These are phyloP conservation scores for Lordiphosa mommai DNA, from an alignment of 1,140 invertebrate genomes.

Conservation along the genomic window DNA sequence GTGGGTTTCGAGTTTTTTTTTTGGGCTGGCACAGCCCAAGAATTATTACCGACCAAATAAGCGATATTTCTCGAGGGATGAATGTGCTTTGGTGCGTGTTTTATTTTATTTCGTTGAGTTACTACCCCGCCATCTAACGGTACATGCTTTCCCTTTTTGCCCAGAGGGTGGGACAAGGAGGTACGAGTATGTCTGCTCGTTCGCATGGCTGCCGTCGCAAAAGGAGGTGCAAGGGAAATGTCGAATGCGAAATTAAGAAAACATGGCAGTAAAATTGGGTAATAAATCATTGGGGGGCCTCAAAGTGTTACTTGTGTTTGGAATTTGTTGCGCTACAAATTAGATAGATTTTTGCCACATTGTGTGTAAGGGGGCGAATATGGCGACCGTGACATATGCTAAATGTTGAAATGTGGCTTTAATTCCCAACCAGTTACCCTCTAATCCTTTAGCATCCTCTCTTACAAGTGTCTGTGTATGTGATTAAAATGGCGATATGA, in stretches of 20 bases:
- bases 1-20: slow-evolving; percentile 18
- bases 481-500: slow-evolving; percentile 76
- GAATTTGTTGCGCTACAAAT: slow-evolving; percentile 70
- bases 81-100: slow-evolving; percentile 80
- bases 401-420: slow-evolving; percentile 17
- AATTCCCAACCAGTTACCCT: no score
- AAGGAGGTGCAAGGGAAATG: slow-evolving; percentile 68
- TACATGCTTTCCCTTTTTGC: slow-evolving; percentile 42
- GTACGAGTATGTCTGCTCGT: slow-evolving; percentile 22
- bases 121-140: slow-evolving; percentile 68
- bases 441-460: not conserved
- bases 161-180: slow-evolving; percentile 27
- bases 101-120: slow-evolving; percentile 80
- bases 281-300: slow-evolving; percentile 73
- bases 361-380: not conserved
- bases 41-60: slow-evolving; percentile 79
- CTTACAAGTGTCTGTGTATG: slow-evolving; percentile 31
- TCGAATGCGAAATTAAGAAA: slow-evolving; percentile 79
- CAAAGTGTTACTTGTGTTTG: slow-evolving; percentile 64
- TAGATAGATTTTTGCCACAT: slow-evolving; percentile 59
- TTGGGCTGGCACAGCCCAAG: slow-evolving; percentile 53
- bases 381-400: slow-evolving; percentile 35
- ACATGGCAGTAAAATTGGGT: slow-evolving; percentile 77
- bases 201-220: slow-evolving; percentile 56
- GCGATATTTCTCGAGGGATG: slow-evolving; percentile 80